Evolutionary conservation across 2,797 vertebrate genomes (phyloP).

Genomic region (Salarias fasciatus): DNA sequence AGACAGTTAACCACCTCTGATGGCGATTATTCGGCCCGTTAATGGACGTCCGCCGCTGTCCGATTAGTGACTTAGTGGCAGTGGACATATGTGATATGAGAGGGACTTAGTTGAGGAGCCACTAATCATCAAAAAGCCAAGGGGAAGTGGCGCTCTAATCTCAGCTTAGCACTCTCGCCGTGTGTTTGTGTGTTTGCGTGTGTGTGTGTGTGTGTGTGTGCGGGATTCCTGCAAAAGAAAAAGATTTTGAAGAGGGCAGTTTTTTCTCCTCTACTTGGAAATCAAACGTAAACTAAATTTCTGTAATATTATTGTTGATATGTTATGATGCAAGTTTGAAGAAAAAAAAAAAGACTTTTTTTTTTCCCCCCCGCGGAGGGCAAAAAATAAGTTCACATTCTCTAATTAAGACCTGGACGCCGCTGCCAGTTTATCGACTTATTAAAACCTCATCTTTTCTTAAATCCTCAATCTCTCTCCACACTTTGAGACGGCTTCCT

Average conservation of each 20-base stretch:
- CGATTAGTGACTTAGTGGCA: slow-evolving; percentile 79
- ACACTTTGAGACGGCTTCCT: slow-evolving; percentile 34
- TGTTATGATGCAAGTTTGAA: no score
- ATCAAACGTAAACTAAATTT: not conserved
- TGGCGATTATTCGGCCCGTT: slow-evolving; percentile 74
- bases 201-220: no score
- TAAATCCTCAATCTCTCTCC: slow-evolving; percentile 43
- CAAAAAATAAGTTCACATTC: no score
- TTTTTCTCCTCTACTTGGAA: not conserved
- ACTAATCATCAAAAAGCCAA: slow-evolving; percentile 82
- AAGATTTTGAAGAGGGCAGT: not conserved
- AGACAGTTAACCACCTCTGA: slow-evolving; percentile 68
- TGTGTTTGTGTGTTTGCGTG: slow-evolving; percentile 5
- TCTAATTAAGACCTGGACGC: no score
- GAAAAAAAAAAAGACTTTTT: no score
- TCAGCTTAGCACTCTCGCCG: slow-evolving; percentile 74
- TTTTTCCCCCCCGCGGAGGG: no score
- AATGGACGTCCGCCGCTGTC: slow-evolving; percentile 74
- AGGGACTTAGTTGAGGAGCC: slow-evolving; percentile 78
- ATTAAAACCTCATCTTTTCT: slow-evolving; percentile 40
- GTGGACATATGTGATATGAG: slow-evolving; percentile 81
- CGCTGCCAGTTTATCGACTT: slow-evolving; percentile 18
- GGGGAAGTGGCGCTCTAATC: slow-evolving; percentile 81
- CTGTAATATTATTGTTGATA: no score
- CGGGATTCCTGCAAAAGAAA: slow-evolving; percentile 5